Evolutionary conservation across 1,140 invertebrate species (phyloP).

Genomic region (Arctopsyche grandis): DNA sequence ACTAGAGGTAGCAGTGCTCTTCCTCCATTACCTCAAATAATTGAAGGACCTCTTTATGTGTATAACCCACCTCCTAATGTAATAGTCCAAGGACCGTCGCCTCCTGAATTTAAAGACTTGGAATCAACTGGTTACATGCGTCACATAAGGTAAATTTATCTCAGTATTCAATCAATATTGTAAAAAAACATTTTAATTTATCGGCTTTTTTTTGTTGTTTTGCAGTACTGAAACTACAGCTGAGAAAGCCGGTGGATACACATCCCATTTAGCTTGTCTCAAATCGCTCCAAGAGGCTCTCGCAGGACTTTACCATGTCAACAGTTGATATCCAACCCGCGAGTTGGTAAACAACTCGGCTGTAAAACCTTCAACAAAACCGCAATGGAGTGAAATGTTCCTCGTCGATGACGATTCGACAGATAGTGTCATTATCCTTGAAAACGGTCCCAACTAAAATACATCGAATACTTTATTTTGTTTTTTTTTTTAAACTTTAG

Average conservation of each 20-base stretch:
- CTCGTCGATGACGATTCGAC: conserved; percentile 30
- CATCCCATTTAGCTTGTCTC: conserved; percentile 82
- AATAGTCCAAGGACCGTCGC: conserved; percentile 74
- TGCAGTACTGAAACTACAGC: conserved; percentile 71
- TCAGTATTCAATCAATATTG: not conserved
- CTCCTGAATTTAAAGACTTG: conserved; percentile 75
- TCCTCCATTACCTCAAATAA: conserved; percentile 73
- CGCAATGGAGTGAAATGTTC: conserved; percentile 29
- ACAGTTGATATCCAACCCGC: conserved; percentile 57
- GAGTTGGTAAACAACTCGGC: conserved; percentile 36
- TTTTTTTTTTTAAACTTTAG: no score
- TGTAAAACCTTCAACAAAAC: conserved; percentile 2
- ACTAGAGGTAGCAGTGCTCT: conserved; percentile 63
- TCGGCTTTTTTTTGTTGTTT: conserved; percentile 37
- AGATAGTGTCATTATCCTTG: conserved; percentile 35
- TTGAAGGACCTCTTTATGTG: conserved; percentile 77
- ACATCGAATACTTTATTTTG: not conserved
- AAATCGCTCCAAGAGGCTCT: conserved; percentile 92
- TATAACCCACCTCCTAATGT: conserved; percentile 72
- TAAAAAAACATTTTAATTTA: conserved; percentile 12
- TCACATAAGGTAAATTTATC: conserved; percentile 71
- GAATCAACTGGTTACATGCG: conserved; percentile 76
- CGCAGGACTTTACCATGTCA: conserved; percentile 80
- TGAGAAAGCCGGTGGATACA: conserved; percentile 91
- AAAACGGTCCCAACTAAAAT: conserved; percentile 17